phyloP scores from a whole-genome alignment of 2,888 invertebrate genomes.

The Lampropteryx suffumata region DNA sequence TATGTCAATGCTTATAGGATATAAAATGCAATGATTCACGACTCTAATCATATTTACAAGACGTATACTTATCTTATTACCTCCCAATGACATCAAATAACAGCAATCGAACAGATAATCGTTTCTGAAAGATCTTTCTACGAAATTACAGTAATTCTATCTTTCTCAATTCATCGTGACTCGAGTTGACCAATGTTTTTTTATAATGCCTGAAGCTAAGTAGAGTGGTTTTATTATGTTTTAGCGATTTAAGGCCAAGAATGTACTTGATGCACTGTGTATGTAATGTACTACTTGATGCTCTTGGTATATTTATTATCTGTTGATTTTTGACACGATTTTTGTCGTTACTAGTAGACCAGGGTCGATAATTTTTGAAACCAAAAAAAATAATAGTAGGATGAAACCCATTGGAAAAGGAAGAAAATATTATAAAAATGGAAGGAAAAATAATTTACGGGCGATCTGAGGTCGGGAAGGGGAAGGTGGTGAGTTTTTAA shows the following conservation, averaged over 20 bases:
- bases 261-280: too few species aligned
- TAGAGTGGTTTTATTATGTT: slow-evolving; percentile 14
- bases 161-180: slow-evolving; percentile 39
- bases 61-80: slow-evolving; percentile 30
- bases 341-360: too few species aligned
- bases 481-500: too few species aligned
- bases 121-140: slow-evolving; percentile 41
- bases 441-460: too few species aligned
- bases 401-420: too few species aligned
- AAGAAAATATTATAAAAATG: too few species aligned
- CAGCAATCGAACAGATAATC: slow-evolving; percentile 39
- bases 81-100: slow-evolving; percentile 39
- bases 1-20: too few species aligned
- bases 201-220: slow-evolving; percentile 11
- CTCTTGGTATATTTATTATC: background rate
- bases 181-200: slow-evolving; percentile 18
- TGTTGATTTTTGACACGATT: too few species aligned
- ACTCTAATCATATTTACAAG: background rate
- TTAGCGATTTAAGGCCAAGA: slow-evolving; percentile 5
- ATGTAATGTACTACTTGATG: slow-evolving; percentile 4
- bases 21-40: too few species aligned
- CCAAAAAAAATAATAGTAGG: too few species aligned
- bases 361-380: too few species aligned
- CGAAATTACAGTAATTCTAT: slow-evolving; percentile 44
- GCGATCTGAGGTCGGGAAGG: too few species aligned